phyloP scores from a whole-genome alignment of 2,888 invertebrate species.

The Caenorhabditis japonica region DNA sequence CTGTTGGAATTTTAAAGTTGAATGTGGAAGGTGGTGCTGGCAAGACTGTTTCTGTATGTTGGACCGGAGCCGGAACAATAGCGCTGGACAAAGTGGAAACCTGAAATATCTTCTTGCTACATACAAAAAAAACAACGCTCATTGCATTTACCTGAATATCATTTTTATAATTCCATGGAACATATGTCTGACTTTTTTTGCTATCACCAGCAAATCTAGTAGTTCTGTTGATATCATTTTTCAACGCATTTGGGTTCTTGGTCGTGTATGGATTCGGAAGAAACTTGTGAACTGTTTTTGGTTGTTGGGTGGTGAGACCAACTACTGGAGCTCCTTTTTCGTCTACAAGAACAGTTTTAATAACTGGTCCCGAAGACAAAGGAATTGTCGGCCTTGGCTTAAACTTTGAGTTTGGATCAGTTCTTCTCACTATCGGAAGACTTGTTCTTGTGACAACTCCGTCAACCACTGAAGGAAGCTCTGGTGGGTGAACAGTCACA shows the following conservation, averaged over 20 bases:
- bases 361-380: slow-evolving; percentile 26
- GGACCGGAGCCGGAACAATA: slow-evolving; percentile 16
- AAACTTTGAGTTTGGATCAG: slow-evolving; percentile 41
- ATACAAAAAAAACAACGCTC: background rate
- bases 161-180: slow-evolving; percentile 42
- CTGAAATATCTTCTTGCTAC: slow-evolving; percentile 2
- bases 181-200: slow-evolving; percentile 36
- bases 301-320: slow-evolving; percentile 9
- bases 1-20: slow-evolving; percentile 41
- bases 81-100: slow-evolving; percentile 24
- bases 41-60: slow-evolving; percentile 37
- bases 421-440: slow-evolving; percentile 38
- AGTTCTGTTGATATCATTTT: slow-evolving; percentile 35
- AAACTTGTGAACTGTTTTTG: slow-evolving; percentile 42
- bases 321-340: slow-evolving; percentile 18
- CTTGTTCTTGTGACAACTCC: slow-evolving; percentile 40
- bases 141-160: slow-evolving; percentile 28
- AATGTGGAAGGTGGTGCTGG: slow-evolving; percentile 36
- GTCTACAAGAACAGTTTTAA: slow-evolving; percentile 42
- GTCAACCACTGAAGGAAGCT: slow-evolving; percentile 14
- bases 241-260: slow-evolving; percentile 28
- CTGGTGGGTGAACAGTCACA: slow-evolving; percentile 41
- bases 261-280: slow-evolving; percentile 46
- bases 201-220: slow-evolving; percentile 33
- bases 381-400: slow-evolving; percentile 35